Base-by-base conservation (phyloP, 2,797 vertebrate genomes). In the Pogoniulus pusillus region DNA sequence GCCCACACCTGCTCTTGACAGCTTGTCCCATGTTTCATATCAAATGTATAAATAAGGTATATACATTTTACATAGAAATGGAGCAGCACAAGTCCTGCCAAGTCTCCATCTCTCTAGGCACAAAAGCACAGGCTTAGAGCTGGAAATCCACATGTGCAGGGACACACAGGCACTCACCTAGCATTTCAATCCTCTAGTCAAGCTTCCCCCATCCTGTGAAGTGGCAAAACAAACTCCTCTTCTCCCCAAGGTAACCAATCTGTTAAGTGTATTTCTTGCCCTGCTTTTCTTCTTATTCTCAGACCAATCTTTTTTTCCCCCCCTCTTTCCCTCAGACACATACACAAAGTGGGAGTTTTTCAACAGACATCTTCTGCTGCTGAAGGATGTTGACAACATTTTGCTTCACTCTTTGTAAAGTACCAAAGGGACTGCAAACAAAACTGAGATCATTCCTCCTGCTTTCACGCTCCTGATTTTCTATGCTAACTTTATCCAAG, bases 11-110 rank as follows among this genome's bases (percentile, higher is more conserved):
- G 73, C 72, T 85, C 90, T 51, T 96, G 94, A 95, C 66, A 82
- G 71, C 70, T 73, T 58, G 20, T 81, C 91, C 90, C 73, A 85
- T 93, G 94, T 92, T 93, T 93, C 57, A 10, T 87, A 94, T 93
- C 91, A 87, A 96, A 87, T 81, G 86, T 93, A 93, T 93, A 95
- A 92, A 89, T 92, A 93, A 85, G 8, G 12, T 65, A 93, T 93
- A 95, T 80, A 91, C 76, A 83, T 95, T 88, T 91, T 88, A 90
- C 63, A 37, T 34, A 65, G 47, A 93, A 95, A 91, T 5, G 8
- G 79, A 89, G 82, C 43, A 91, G 64, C 54, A 45, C 76, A 35
- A 78, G 24, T 55, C 22, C 79, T 93, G 91, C 91, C 90, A 95
- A 43, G 70, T 85, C 93, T 73, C 83, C 5, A 1, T 73, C 63